Percentiles rank a stretch among this genome's conserved stretches.
These are phyloP conservation scores for Myiopsitta monachus DNA, from an alignment of 2,113 vertebrate genomes.

Conservation along the genomic window DNA sequence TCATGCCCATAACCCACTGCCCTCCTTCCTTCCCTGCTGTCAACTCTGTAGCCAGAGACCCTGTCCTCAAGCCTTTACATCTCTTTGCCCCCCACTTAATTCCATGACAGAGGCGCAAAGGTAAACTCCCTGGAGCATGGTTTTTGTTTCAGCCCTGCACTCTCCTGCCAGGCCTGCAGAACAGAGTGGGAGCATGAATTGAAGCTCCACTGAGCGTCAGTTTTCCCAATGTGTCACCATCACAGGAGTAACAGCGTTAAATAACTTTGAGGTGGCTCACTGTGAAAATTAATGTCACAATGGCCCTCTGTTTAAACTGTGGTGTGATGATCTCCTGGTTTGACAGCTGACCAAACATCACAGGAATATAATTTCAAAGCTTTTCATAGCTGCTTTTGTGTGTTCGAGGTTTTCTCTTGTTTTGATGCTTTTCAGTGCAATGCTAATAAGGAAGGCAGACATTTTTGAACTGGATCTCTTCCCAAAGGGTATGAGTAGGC, in stretches of 20 bases:
- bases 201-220: not conserved
- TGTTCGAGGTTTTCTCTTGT: not conserved
- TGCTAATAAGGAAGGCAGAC: not conserved
- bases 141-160: not conserved
- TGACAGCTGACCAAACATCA: not conserved
- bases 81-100: not conserved
- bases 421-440: not conserved
- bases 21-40: not conserved
- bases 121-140: not conserved
- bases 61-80: not conserved
- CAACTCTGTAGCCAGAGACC: not conserved
- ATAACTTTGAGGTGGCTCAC: not conserved
- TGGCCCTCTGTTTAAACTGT: not conserved
- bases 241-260: not conserved
- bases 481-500: not conserved
- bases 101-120: not conserved
- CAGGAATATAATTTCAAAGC: not conserved
- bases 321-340: not conserved
- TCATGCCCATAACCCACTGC: accelerated
- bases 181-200: not conserved
- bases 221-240: not conserved
- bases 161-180: not conserved
- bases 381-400: not conserved
- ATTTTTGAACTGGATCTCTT: not conserved
- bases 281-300: not conserved